A percentile compares a stretch with the other conserved stretches of the same genome.
phyloP scores from a whole-genome alignment of 2,888 invertebrate genomes.

The Oscheius sp. region DNA sequence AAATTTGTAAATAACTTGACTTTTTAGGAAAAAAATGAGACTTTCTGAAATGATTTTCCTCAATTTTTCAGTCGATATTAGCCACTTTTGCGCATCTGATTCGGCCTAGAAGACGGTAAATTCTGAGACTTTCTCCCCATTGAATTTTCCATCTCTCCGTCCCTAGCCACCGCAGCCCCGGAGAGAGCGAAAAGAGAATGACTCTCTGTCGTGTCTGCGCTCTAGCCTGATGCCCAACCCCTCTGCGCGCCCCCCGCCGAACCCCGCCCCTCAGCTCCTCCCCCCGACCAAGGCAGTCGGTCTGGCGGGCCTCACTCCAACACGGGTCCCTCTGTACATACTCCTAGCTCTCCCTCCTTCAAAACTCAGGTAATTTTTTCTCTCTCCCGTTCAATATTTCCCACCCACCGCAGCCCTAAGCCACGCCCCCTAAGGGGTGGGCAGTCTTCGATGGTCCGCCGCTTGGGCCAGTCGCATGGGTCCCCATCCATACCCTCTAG shows the following conservation, averaged over 20 bases:
- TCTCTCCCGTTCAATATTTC: no score
- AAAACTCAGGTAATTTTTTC: conserved; percentile 19
- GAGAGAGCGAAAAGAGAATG: neutral
- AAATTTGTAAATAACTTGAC: no score
- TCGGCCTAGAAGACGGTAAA: no score
- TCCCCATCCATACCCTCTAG: no score
- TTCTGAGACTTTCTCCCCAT: no score
- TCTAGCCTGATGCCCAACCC: neutral
- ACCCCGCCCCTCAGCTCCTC: conserved; percentile 8
- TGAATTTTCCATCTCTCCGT: conserved; percentile 25
- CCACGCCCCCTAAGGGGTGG: neutral
- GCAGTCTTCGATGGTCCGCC: neutral
- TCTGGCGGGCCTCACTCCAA: conserved; percentile 29
- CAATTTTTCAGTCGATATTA: no score
- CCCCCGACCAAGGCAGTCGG: conserved; percentile 28
- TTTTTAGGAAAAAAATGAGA: no score
- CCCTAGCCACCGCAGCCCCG: neutral
- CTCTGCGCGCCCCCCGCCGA: neutral
- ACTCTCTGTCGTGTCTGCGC: conserved; percentile 4
- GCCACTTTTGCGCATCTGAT: no score
- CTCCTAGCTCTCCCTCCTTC: conserved; percentile 21
- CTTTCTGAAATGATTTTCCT: no score
- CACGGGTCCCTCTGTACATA: conserved; percentile 31
- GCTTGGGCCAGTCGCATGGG: neutral
- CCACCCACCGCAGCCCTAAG: neutral